phyloP scores from a whole-genome alignment of 2,888 invertebrate species.

The Meghimatium bilineatum region DNA sequence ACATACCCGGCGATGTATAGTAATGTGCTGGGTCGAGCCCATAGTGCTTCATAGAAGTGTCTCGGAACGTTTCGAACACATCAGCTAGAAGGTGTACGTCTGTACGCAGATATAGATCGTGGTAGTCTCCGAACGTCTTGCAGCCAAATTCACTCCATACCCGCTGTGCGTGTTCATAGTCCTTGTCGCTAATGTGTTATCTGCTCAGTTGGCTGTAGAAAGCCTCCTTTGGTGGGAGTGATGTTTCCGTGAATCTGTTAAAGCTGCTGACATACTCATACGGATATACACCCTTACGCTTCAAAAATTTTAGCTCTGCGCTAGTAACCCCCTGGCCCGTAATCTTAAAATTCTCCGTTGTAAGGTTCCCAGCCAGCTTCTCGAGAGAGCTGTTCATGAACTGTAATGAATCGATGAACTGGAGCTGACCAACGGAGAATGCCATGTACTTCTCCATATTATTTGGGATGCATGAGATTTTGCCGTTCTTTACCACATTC shows the following conservation, averaged over 20 bases:
- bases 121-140: slow-evolving; percentile 8
- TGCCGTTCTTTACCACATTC: too few relatives aligned
- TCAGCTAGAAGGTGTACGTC: slow-evolving; percentile 21
- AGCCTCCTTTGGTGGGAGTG: too few relatives aligned
- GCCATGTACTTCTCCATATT: neutral
- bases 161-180: neutral
- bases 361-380: too few relatives aligned
- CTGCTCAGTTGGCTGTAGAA: too few relatives aligned
- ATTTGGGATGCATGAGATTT: neutral
- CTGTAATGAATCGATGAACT: slow-evolving; percentile 6
- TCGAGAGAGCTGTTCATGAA: too few relatives aligned
- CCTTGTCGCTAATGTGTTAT: too few relatives aligned
- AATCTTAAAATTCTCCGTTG: too few relatives aligned
- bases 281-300: too few relatives aligned
- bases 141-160: neutral
- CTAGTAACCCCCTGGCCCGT: too few relatives aligned
- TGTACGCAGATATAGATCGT: neutral
- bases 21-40: slow-evolving; percentile 6
- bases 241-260: too few relatives aligned
- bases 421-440: neutral
- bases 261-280: too few relatives aligned
- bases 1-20: neutral
- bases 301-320: too few relatives aligned
- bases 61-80: slow-evolving; percentile 16
- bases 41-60: neutral